phyloP scores from a whole-genome alignment of 37 sponge, comb jelly and placozoan species.

The Chondrilla cf. caribensis region DNA sequence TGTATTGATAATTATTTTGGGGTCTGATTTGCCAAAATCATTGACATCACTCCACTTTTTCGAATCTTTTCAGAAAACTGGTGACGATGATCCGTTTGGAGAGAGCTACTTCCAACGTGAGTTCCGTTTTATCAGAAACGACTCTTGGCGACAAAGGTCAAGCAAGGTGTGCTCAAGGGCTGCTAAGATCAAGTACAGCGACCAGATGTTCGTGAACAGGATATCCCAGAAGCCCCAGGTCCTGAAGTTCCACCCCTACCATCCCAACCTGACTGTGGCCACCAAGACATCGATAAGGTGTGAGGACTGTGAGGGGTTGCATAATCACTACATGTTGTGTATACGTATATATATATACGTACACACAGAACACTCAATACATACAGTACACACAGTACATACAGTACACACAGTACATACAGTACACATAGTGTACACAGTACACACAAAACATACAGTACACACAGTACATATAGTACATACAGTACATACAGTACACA shows the following conservation, averaged over 20 bases:
- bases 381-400: too few relatives aligned
- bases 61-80: constrained; percentile 43
- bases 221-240: constrained; percentile 62
- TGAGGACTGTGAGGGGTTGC: background rate
- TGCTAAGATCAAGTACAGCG: constrained; percentile 45
- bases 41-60: background rate
- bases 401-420: too few relatives aligned
- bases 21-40: too few relatives aligned
- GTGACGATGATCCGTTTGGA: constrained; percentile 65
- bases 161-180: background rate
- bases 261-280: constrained; percentile 67
- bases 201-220: constrained; percentile 81
- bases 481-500: too few relatives aligned
- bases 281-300: constrained; percentile 64
- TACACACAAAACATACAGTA: too few relatives aligned
- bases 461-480: too few relatives aligned
- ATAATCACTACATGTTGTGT: background rate
- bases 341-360: too few relatives aligned
- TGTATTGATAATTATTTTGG: too few relatives aligned
- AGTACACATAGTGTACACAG: too few relatives aligned
- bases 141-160: background rate
- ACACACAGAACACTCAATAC: too few relatives aligned
- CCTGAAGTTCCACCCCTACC: constrained; percentile 80
- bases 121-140: constrained; percentile 66
- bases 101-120: constrained; percentile 66